Evolutionary conservation across 2,113 vertebrate species (phyloP), one percentile per base, ranked within the genome.

Genomic region (Cyprinodon tularosa): DNA sequence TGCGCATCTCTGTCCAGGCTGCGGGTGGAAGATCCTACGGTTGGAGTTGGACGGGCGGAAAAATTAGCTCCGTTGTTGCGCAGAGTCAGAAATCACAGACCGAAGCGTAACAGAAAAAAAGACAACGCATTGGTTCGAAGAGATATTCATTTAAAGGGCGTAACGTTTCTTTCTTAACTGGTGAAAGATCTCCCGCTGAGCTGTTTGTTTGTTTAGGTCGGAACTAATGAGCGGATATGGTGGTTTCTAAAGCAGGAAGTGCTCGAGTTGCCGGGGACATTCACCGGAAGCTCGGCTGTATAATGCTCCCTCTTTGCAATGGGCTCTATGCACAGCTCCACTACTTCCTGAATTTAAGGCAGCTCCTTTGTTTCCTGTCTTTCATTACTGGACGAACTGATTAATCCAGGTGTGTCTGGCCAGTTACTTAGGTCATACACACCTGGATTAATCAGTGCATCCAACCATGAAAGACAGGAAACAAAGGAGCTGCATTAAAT

Each of bases 121-220:
- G 9, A 64, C 10, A 8, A 15, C 12, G 38, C 45, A 3, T 38
- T 1, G 61, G 38, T 3, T 6, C 12, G 44, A n/a, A 1, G 2
- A 4, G 12, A 13, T 20, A 36, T 8, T 45, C 11, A 11, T 4
- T n/a, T 0, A 60, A 13, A 40, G 12, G 0, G 48, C 20, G 13
- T 3, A 9, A 48, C 17, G 61, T 72, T 11, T 53, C 11, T 44
- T 48, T 39, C 22, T 4, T 20, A 6, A 3, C 3, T 20, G 17
- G 5, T 3, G 36, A 3, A 7, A 59, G 60, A 20, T 6, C 44
- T 53, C 66, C 62, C 67, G n/a, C 59, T 74, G 65, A 83, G 84
- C 79, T 39, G 62, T 63, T 89, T 86, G 84, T 84, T 86, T 86
- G 75, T 83, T 71, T 78, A 37, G 75, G 64, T 78, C 38, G 86